phyloP scores from a whole-genome alignment of 2,113 vertebrate species.

The Rhynchopsitta pachyrhyncha region DNA sequence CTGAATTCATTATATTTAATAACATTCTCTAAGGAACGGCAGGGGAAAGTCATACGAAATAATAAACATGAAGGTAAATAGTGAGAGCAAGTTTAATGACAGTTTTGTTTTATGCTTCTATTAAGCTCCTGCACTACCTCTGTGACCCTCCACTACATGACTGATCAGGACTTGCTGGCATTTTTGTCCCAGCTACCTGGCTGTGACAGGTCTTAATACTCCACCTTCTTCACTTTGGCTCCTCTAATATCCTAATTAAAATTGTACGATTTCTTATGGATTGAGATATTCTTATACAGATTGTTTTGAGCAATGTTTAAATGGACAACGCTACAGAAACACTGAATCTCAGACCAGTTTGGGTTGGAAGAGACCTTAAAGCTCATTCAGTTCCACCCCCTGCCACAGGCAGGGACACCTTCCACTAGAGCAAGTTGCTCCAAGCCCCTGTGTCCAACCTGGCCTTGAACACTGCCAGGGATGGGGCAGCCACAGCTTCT shows the following conservation, averaged over 20 bases:
- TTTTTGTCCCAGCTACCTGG: neutral
- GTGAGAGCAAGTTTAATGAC: slow-evolving; percentile 61
- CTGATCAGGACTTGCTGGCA: neutral
- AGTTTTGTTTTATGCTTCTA: slow-evolving; percentile 42
- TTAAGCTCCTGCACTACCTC: neutral
- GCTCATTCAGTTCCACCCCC: neutral
- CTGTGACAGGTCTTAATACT: neutral
- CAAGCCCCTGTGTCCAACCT: neutral
- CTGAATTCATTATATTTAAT: slow-evolving; percentile 77
- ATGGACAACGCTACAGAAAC: neutral
- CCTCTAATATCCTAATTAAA: neutral
- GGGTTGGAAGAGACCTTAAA: neutral
- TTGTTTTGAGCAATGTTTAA: neutral
- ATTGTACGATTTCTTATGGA: neutral
- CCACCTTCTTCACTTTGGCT: neutral
- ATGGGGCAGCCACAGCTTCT: neutral
- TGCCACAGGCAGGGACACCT: neutral
- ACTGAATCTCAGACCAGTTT: neutral
- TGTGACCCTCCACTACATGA: neutral
- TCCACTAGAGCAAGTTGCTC: neutral
- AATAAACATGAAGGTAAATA: slow-evolving; percentile 74
- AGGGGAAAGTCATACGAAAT: slow-evolving; percentile 66
- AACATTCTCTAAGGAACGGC: slow-evolving; percentile 69
- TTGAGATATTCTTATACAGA: neutral
- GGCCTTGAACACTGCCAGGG: neutral